phyloP scores from a whole-genome alignment of 2,797 vertebrate genomes.

The Oceanodroma leucorhoa region DNA sequence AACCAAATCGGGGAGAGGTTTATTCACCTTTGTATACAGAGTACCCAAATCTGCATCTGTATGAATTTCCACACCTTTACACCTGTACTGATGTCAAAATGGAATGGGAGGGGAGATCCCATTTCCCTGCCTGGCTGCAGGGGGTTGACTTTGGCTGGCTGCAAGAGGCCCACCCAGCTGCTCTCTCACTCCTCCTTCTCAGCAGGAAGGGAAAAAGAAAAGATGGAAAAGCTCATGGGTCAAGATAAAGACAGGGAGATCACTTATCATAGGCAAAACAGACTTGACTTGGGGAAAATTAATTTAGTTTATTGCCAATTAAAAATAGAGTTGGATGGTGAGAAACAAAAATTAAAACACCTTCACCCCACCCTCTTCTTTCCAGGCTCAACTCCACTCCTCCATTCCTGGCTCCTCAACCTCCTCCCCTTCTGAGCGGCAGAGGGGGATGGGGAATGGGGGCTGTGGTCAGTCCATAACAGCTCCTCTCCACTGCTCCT shows the following conservation, averaged over 20 bases:
- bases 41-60: background rate
- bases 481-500: background rate
- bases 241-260: background rate
- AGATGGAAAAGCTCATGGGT: rapidly evolving
- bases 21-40: background rate
- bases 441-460: background rate
- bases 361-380: background rate
- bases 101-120: background rate
- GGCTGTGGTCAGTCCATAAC: background rate
- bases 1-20: background rate
- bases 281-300: background rate
- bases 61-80: background rate
- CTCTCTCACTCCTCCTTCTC: background rate
- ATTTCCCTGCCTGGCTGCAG: background rate
- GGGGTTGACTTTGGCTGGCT: background rate
- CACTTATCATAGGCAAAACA: background rate
- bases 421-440: background rate
- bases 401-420: background rate
- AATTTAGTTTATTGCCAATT: background rate
- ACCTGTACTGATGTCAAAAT: too few species aligned
- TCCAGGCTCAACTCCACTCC: background rate
- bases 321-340: background rate
- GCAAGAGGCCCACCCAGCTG: background rate
- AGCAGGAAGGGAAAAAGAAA: background rate
- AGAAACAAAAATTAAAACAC: background rate